These are phyloP conservation scores for Nothobranchius furzeri DNA, from an alignment of 2,113 vertebrate genomes.

Conservation along the genomic window DNA sequence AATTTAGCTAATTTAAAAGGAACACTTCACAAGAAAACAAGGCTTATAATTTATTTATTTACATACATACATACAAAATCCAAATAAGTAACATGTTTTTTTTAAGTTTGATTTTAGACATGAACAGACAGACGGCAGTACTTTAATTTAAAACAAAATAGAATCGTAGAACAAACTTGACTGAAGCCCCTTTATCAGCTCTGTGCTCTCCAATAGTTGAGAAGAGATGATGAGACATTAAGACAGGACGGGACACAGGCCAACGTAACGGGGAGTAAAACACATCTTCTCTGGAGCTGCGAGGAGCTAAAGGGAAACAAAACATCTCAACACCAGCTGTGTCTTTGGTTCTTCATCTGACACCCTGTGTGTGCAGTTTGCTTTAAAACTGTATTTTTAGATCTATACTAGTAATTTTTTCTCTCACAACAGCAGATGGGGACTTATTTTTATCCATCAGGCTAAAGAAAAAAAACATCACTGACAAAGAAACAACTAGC, in stretches of 20 bases:
- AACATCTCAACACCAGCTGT: background rate
- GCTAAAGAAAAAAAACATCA: conserved; percentile 22
- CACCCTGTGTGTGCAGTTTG: background rate
- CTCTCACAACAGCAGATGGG: conserved; percentile 24
- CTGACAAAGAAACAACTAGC: conserved; percentile 39
- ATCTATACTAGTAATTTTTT: background rate
- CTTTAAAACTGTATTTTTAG: background rate
- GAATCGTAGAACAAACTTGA: conserved; percentile 51
- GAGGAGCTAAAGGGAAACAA: conserved; percentile 4
- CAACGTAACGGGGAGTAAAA: conserved; percentile 31
- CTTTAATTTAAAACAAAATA: conserved; percentile 49
- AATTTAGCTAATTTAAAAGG: background rate
- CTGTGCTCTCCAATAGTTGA: conserved; percentile 54
- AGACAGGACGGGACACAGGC: conserved; percentile 63
- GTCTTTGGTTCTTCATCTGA: conserved; percentile 3
- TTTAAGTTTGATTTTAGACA: conserved; percentile 70
- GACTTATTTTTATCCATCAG: conserved; percentile 22
- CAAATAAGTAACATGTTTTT: conserved; percentile 72
- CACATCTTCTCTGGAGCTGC: conserved; percentile 19
- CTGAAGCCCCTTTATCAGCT: conserved; percentile 61
- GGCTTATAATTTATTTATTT: conserved; percentile 82
- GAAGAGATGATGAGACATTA: conserved; percentile 66
- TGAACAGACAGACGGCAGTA: conserved; percentile 77
- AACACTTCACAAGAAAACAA: conserved; percentile 33
- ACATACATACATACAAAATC: conserved; percentile 85